Base-by-base conservation (phyloP, 2,113 vertebrate species). In the Pteruthius melanotis region DNA sequence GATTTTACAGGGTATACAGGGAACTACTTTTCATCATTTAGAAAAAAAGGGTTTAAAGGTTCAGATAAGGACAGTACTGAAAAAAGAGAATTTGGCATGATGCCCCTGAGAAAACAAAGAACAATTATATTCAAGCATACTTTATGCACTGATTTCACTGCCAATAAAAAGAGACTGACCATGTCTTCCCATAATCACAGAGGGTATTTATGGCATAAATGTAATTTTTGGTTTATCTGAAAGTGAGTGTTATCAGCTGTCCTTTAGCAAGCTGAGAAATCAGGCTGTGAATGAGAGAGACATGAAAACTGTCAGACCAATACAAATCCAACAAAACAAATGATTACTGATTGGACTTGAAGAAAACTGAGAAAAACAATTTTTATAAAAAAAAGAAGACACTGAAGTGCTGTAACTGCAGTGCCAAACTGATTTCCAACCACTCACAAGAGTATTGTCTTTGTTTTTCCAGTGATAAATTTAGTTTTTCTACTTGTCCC, bases 91-190 rank as follows among this genome's bases (percentile, higher is more conserved):
- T 92, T 98, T 97, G 97, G 93, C 71, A 11, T 89, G 37, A 71
- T 93, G 75, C 95, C 88, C 87, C 69, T 77, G 78, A 33, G 69
- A 95, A 93, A 96, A 63, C 61, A 93, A 93, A 75, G 94, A 95
- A 78, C 95, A 92, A 84, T 66, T 72, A 69, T 40, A 68, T 83
- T 92, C 54, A 88, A 68, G 93, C 89, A 50, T 93, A 89, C 66
- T 97, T 96, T 92, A 92, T 90, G 76, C 60, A 33, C 89, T 94
- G 91, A 81, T 89, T 96, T 97, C 87, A 94, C 75, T 95, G 96
- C 93, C 95, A 93, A 78, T 95, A 92, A 97, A 92, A 97, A 97
- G 95, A 96, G 71, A 77, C 49, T 96, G 96, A 93, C 80, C 68
- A 10, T 89, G 72, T 87, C 87, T 97, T 94, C 95, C 69, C 95